Evolutionary conservation across 2,888 invertebrate species (phyloP).

Genomic region (Furcula furcula): DNA sequence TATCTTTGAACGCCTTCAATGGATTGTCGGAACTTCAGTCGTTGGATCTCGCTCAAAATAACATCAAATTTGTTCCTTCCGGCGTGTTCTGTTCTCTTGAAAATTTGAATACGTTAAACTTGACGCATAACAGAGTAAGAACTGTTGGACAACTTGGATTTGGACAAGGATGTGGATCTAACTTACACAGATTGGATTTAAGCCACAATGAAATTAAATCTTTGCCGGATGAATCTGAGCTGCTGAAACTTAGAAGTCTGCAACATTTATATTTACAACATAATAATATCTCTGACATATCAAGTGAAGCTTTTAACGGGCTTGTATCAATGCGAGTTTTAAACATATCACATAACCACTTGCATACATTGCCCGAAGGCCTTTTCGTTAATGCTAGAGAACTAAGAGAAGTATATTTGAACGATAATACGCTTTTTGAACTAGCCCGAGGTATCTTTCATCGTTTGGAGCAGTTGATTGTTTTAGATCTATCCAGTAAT

Average conservation of each 20-base stretch:
- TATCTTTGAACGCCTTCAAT: constrained; percentile 86
- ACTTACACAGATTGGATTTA: constrained; percentile 89
- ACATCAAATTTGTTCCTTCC: constrained; percentile 90
- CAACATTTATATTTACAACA: constrained; percentile 90
- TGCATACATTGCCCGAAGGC: constrained; percentile 90
- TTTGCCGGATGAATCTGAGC: constrained; percentile 87
- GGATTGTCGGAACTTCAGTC: constrained; percentile 90
- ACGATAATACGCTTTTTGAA: constrained; percentile 92
- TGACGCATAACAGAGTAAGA: constrained; percentile 91
- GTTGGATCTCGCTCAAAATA: constrained; percentile 91
- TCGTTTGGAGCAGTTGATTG: constrained; percentile 90
- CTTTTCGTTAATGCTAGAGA: constrained; percentile 91
- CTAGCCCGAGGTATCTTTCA: constrained; percentile 92
- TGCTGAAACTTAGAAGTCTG: constrained; percentile 88
- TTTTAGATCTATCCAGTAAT: constrained; percentile 92
- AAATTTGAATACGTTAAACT: constrained; percentile 90
- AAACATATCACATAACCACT: constrained; percentile 92
- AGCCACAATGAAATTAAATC: constrained; percentile 90
- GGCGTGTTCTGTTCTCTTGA: constrained; percentile 90
- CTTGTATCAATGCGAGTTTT: constrained; percentile 89
- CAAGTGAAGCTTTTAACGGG: constrained; percentile 89
- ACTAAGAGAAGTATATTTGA: constrained; percentile 90
- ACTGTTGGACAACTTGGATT: constrained; percentile 90
- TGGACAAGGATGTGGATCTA: constrained; percentile 83
- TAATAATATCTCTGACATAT: constrained; percentile 91